Percentiles rank a stretch among this genome's conserved stretches.
These are phyloP conservation scores for Cydia splendana DNA, from an alignment of 1,140 invertebrate species.

Conservation along the genomic window DNA sequence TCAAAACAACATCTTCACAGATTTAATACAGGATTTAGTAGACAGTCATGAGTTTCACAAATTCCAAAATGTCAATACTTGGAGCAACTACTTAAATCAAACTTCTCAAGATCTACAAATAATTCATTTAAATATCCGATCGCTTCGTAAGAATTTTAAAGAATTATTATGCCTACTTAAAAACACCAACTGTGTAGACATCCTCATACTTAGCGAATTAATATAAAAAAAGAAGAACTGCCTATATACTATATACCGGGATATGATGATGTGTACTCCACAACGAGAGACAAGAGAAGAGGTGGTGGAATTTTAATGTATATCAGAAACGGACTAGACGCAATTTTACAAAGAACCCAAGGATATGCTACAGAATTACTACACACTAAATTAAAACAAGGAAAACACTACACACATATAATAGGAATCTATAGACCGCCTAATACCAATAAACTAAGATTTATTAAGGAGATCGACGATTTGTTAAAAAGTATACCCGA, in stretches of 20 bases:
- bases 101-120: not conserved
- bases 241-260: not conserved
- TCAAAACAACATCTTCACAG: not conserved
- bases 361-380: no score
- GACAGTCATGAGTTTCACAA: not conserved
- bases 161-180: not conserved
- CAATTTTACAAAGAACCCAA: no score
- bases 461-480: no score
- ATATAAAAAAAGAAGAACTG: slow-evolving; percentile 2
- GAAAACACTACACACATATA: no score
- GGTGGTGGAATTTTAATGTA: no score
- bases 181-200: not conserved
- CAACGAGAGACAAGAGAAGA: no score
- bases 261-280: not conserved
- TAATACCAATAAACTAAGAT: no score
- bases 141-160: not conserved
- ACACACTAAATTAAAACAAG: no score
- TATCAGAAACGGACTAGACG: no score
- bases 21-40: not conserved
- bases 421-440: no score
- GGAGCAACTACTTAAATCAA: slow-evolving; percentile 10
- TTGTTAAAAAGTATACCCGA: no score
- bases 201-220: not conserved
- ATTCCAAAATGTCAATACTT: not conserved
- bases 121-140: slow-evolving; percentile 1